Evolutionary conservation across 37 sponge, comb jelly and placozoan species (phyloP), one percentile per base, ranked within the genome.

Genomic region (Eunapius fragilis): DNA sequence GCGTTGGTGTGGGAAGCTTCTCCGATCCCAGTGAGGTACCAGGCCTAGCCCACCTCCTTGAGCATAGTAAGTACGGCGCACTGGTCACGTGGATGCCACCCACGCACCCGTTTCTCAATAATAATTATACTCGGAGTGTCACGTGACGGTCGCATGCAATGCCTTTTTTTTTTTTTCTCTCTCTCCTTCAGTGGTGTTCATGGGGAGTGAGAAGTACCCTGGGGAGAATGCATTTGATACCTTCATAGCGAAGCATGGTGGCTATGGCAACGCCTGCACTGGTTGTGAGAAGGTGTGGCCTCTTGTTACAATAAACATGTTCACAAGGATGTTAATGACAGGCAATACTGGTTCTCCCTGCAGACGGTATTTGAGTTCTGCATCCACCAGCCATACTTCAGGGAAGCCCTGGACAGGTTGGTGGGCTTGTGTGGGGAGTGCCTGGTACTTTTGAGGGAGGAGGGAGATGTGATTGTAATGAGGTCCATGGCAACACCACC

Each of bases 141-240:
- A 45, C 9, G 47, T 45, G 47, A 45, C 32, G 31, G 33, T 33
- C 71, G 11, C 71, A 73, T 33, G 22, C 74, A 2, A 22, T 27
- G 33, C 31, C 74, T 2, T 33, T 26, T 33, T 32, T 80, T n/a
- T n/a, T n/a, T n/a, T n/a, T n/a, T n/a, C n/a, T n/a, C n/a, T n/a
- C n/a, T n/a, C n/a, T n/a, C n/a, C n/a, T n/a, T n/a, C n/a, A 94
- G 95, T 94, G 95, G 81, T 94, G 74, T 91, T 94, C 38, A 91
- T 94, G 91, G 95, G 95, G 22, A 88, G 83, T 35, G 67, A 91
- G 72, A 88, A 88, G 85, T 94, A 91, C 71, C 95, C 95, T 26
- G 89, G 73, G 27, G 92, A 91, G 80, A 94, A 94, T 68, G 67
- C 69, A 37, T 88, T 91, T 81, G 95, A 94, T 71, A 33, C 79